Base-by-base conservation (phyloP, 2,797 vertebrate genomes). In the Danio jaintianensis region DNA sequence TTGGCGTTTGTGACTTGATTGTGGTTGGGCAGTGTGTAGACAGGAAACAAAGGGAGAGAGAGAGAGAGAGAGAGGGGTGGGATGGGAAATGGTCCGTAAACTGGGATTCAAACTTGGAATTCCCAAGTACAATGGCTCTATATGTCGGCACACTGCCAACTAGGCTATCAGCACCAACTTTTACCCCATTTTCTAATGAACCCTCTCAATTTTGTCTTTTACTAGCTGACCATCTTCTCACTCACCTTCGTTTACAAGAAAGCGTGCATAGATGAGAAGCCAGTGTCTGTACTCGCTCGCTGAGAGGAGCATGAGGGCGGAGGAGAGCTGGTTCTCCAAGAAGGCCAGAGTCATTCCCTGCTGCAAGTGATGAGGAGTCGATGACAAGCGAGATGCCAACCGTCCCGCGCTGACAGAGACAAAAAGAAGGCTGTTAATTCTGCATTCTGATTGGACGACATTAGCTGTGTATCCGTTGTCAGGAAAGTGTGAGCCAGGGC, bases 171-270 rank as follows among this genome's bases (percentile, higher is more conserved):
- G n/a, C 29, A 1, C 29, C 29, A 3, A 29, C 29, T 29, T 29
- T 29, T 3, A 29, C 29, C 29, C 29, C 29, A 29, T 29, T 40
- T 62, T 78, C 43, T 6, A 40, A 8, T 22, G 18, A 11, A 71
- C 36, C 18, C 16, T 56, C 9, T 53, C 38, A 38, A 38, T 5
- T 40, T 18, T 18, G 7, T 13, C 20, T 58, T 72, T 72, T 38
- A n/a, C 7, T n/a, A 71, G 70, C 12, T n/a, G 42, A 29, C 4
- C 55, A 47, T 0, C 12, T 43, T 53, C 4, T 47, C 11, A 50
- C 2, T 91, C 93, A 99, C 98, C 98, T 95, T 99, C 98, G n/a
- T 96, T 97, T 85, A 98, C 98, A 0, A 99, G 96, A 91, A 98
- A 98, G 69, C 96, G 95, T 73, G 97, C 94, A 84, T 99, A 99